These are phyloP conservation scores for Tragelaphus imberbis DNA, from an alignment of 2,113 vertebrate genomes.

Conservation along the genomic window DNA sequence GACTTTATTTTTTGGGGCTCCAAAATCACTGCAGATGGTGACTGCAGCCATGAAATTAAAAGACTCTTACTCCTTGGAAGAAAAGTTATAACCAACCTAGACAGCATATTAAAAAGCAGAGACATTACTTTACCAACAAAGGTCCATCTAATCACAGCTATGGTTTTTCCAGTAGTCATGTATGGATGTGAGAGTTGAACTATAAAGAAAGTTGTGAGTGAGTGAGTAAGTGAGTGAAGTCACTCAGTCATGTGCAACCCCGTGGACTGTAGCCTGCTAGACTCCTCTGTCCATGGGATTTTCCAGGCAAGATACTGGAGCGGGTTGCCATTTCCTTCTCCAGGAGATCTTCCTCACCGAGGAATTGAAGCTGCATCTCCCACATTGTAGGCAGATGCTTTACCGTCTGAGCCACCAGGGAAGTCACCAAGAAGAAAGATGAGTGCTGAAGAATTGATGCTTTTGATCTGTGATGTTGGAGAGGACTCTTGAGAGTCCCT, in stretches of 20 bases:
- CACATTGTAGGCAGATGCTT: neutral
- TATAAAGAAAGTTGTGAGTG: neutral
- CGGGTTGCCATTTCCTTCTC: neutral
- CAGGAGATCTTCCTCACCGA: neutral
- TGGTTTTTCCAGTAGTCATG: neutral
- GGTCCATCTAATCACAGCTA: neutral
- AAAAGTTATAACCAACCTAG: neutral
- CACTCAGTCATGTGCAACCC: neutral
- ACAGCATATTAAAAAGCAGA: neutral
- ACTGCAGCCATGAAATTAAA: neutral
- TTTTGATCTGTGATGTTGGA: neutral
- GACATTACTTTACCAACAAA: neutral
- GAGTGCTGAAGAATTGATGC: neutral
- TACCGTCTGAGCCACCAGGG: neutral
- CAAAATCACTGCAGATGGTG: neutral
- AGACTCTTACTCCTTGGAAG: neutral
- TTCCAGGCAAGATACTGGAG: neutral
- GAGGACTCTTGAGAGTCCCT: neutral
- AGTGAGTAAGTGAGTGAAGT: neutral
- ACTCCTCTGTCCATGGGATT: neutral
- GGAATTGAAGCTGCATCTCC: neutral
- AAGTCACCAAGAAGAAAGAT: neutral
- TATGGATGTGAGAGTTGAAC: neutral
- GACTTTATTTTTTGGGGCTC: accelerated
- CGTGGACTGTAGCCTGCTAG: neutral